phyloP scores from a whole-genome alignment of 2,888 invertebrate genomes.

The Conchocele bisecta region DNA sequence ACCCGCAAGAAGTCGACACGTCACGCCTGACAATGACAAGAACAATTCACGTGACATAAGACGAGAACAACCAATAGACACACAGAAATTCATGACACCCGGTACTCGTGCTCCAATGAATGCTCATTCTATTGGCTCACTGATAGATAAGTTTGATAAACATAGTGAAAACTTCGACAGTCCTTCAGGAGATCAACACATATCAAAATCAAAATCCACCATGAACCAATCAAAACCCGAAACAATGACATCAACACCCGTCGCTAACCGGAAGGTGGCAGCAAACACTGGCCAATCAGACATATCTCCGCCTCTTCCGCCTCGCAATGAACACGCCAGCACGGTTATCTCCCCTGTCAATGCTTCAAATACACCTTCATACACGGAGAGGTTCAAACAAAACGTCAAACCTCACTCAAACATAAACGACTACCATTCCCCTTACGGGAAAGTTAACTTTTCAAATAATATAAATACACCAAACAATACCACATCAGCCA shows the following conservation, averaged over 20 bases:
- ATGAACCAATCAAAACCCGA: constrained; percentile 55
- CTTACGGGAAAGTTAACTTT: too few relatives aligned
- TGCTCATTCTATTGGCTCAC: constrained; percentile 62
- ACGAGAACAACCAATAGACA: too few relatives aligned
- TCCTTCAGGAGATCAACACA: not conserved
- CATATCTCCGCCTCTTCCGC: constrained; percentile 58
- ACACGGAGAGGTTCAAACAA: too few relatives aligned
- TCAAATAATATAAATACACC: too few relatives aligned
- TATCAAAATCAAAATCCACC: not conserved
- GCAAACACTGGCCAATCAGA: constrained; percentile 34
- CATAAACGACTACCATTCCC: too few relatives aligned
- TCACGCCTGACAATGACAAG: too few relatives aligned
- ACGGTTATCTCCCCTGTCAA: not conserved
- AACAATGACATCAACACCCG: constrained; percentile 71
- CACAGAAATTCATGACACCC: not conserved
- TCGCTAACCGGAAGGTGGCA: constrained; percentile 54
- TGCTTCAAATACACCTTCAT: too few relatives aligned
- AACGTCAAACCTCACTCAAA: too few relatives aligned
- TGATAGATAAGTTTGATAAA: constrained; percentile 72
- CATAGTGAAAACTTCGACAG: constrained; percentile 44
- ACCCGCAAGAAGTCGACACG: too few relatives aligned
- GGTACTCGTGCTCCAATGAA: constrained; percentile 29
- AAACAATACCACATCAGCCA: too few relatives aligned
- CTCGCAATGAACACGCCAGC: constrained; percentile 36
- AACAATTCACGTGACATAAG: too few relatives aligned